Evolutionary conservation across 2,888 invertebrate genomes (phyloP), one percentile per base, ranked within the genome.

Genomic region (Sepiola atlantica): DNA sequence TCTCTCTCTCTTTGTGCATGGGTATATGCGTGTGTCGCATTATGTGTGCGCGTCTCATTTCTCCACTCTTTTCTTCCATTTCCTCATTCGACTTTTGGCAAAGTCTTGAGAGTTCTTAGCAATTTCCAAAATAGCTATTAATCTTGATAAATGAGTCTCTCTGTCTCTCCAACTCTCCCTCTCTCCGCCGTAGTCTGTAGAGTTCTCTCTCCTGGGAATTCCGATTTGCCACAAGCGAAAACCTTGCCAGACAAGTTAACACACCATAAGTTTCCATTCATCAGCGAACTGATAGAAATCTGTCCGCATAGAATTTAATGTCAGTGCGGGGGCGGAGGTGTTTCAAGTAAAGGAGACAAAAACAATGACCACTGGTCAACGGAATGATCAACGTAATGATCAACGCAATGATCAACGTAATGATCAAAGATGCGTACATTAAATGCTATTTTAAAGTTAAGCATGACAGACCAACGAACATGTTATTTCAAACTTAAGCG

Each of bases 181-280:
- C 45, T 77, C 77, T 32, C 32, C n/a, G 77, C 16, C 14, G 32
- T n/a, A 77, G 77, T 32, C 77, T 77, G 18, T 16, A n/a, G 77
- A 77, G 77, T 77, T 77, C n/a, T 77, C 77, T 77, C 77, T n/a
- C 77, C n/a, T 77, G 14, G 77, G n/a, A 77, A 77, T 77, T 77
- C 1, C n/a, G 32, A 16, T 77, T 77, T 16, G 3, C 77, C n/a
- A 3, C n/a, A 77, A 14, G 77, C 45, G 45, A 45, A 77, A 77
- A 77, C 77, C 14, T 77, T 77, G 77, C 77, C 77, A 77, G 32
- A 77, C 32, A n/a, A 77, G 77, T 77, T 16, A 77, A 12, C 77
- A 77, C 77, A 77, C n/a, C 21, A n/a, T 77, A 32, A 45, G 77
- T 77, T 77, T 77, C 77, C 77, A 77, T 77, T 77, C 77, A 77